phyloP scores from a whole-genome alignment of 2,797 vertebrate species.

The Podargus strigoides region DNA sequence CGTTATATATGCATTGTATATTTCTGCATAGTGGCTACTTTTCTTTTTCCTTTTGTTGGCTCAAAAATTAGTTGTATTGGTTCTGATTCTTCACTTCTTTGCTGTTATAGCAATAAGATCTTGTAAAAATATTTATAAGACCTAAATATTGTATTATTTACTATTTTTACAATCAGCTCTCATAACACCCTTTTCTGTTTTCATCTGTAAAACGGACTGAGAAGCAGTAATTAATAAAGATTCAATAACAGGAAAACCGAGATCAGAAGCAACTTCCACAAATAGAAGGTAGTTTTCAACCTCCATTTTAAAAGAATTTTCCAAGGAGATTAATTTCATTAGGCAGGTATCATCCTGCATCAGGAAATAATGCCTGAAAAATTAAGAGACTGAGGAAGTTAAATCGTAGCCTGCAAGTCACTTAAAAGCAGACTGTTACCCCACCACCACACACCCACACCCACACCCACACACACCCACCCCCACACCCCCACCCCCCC shows the following conservation, averaged over 20 bases:
- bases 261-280: neutral
- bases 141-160: neutral
- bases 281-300: neutral
- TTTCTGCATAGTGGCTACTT: neutral
- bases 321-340: neutral
- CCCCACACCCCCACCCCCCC: fast-evolving
- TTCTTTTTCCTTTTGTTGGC: neutral
- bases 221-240: neutral
- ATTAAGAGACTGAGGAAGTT: neutral
- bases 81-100: neutral
- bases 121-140: neutral
- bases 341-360: neutral
- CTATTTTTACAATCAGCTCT: neutral
- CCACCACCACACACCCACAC: neutral
- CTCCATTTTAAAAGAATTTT: neutral
- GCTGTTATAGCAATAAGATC: neutral
- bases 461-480: fast-evolving
- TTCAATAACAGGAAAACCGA: neutral
- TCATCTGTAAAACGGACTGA: neutral
- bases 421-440: neutral
- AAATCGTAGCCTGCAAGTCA: neutral
- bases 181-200: neutral
- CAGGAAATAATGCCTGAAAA: neutral
- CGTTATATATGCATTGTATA: neutral
- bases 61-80: neutral